Conservation (phyloP, 2,888 invertebrate genomes). For the Catocala fraxini region DNA sequence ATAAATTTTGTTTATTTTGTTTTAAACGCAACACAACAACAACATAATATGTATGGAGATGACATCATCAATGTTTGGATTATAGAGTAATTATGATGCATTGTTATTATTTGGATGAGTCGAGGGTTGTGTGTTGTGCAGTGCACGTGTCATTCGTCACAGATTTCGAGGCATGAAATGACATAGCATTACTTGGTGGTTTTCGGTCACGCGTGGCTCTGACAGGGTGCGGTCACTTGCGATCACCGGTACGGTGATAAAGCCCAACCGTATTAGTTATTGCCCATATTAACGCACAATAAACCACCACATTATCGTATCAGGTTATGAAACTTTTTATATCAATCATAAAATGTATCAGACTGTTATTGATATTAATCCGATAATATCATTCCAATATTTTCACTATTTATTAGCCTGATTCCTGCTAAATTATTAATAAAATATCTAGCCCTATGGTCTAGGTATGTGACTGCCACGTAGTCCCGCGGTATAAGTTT, state of each 20-base stretch:
- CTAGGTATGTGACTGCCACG: too few relatives aligned
- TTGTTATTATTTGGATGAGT: constrained; percentile 35
- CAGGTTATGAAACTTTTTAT: constrained; percentile 41
- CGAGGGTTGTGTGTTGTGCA: constrained; percentile 33
- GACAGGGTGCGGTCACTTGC: constrained; percentile 76
- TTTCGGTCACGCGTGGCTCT: constrained; percentile 67
- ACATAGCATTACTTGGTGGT: constrained; percentile 69
- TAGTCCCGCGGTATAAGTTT: too few relatives aligned
- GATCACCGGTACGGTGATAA: constrained; percentile 61
- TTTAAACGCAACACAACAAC: too few relatives aligned
- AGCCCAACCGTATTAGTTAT: constrained; percentile 59
- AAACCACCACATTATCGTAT: constrained; percentile 39
- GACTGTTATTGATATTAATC: constrained; percentile 47
- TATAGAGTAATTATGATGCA: constrained; percentile 14
- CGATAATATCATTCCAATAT: constrained; percentile 38
- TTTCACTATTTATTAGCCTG: too few relatives aligned
- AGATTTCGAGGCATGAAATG: constrained; percentile 75
- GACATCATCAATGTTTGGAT: constrained; percentile 9
- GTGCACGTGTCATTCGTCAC: constrained; percentile 73
- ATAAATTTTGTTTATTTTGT: too few relatives aligned
- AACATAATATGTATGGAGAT: too few relatives aligned
- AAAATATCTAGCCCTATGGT: too few relatives aligned
- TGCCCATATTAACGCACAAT: constrained; percentile 56
- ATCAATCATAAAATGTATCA: constrained; percentile 47
- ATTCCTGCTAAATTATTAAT: too few relatives aligned